Conservation (phyloP, 2,113 vertebrate species). For the human (Homo sapiens) region GRCh38 chr6:136280501-136281000, state of each 20-base stretch:
- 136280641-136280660: constrained; percentile 4
- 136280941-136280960: neutral
- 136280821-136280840: neutral
- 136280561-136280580: neutral
- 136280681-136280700: neutral
- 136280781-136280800: neutral
- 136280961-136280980: constrained; percentile 13
- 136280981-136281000: neutral
- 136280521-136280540: constrained; percentile 32
- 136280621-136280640: constrained; percentile 5
- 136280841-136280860: neutral
- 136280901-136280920: constrained; percentile 42
- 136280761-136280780: neutral
- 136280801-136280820: neutral
- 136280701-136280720: neutral
- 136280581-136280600: neutral
- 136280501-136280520: neutral
- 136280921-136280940: neutral
- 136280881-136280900: constrained; percentile 17
- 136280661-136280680: neutral
- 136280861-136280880: constrained; percentile 9
- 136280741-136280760: neutral
- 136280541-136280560: neutral
- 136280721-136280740: neutral
- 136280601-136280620: neutral